These are phyloP conservation scores for Agrilus biguttatus DNA, from an alignment of 2,888 invertebrate genomes.

Conservation along the genomic window DNA sequence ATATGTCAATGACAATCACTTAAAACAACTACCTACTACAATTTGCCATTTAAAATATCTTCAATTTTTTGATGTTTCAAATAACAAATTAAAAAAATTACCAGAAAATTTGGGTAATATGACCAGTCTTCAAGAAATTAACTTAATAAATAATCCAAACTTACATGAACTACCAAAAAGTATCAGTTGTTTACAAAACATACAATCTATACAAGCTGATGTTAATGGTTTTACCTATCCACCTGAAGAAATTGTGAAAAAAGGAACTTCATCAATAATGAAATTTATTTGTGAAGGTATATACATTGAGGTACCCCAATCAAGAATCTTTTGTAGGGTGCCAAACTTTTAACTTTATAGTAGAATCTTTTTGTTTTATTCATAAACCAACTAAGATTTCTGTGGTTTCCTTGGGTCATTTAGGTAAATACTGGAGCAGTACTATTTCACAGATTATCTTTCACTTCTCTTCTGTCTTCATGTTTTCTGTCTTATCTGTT, in stretches of 20 bases:
- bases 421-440: no score
- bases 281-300: conserved; percentile 44
- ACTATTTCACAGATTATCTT: no score
- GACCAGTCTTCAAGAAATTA: conserved; percentile 42
- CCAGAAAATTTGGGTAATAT: conserved; percentile 50
- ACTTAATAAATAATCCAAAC: conserved; percentile 43
- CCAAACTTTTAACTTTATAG: no score
- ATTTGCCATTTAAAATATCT: conserved; percentile 49
- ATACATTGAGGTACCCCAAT: no score
- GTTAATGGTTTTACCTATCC: conserved; percentile 49
- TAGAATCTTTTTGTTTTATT: no score
- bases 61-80: conserved; percentile 52
- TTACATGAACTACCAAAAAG: conserved; percentile 48
- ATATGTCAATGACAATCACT: conserved; percentile 55
- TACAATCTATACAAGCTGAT: conserved; percentile 49
- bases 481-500: no score
- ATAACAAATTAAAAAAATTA: conserved; percentile 50
- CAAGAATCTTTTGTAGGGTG: no score
- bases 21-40: conserved; percentile 53
- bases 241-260: conserved; percentile 39
- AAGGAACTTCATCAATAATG: conserved; percentile 51
- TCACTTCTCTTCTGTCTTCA: no score
- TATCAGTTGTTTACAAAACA: conserved; percentile 46
- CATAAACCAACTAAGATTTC: no score
- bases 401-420: no score